Evolutionary conservation across 2,888 invertebrate genomes (phyloP).

Genomic region (Xestobium rufovillosum): DNA sequence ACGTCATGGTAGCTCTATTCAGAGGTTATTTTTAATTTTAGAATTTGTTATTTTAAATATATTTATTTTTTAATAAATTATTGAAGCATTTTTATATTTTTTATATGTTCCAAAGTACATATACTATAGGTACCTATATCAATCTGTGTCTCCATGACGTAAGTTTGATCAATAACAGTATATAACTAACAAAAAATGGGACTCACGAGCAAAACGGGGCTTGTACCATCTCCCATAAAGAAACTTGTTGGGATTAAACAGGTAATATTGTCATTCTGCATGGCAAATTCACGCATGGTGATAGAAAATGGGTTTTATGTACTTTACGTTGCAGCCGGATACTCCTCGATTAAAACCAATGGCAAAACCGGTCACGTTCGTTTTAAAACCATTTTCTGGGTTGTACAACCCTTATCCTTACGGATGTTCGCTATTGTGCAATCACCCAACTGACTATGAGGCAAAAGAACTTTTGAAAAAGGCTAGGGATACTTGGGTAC

Average conservation of each 20-base stretch:
- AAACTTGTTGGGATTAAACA: slow-evolving; percentile 36
- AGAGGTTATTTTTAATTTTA: slow-evolving; percentile 46
- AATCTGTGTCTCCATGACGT: too few relatives aligned
- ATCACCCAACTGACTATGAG: slow-evolving; percentile 71
- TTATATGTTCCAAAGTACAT: too few relatives aligned
- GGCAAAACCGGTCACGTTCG: slow-evolving; percentile 63
- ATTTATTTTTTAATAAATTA: too few relatives aligned
- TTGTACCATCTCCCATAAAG: slow-evolving; percentile 53
- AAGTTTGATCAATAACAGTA: too few relatives aligned
- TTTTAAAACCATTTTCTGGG: slow-evolving; percentile 70
- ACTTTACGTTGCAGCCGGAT: slow-evolving; percentile 11
- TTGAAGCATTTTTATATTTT: too few relatives aligned
- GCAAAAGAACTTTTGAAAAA: slow-evolving; percentile 64
- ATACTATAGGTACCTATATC: too few relatives aligned
- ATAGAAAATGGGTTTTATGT: background rate
- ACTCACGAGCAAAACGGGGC: slow-evolving; percentile 57
- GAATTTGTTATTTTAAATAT: too few relatives aligned
- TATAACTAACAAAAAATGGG: too few relatives aligned
- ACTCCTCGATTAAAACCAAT: slow-evolving; percentile 48
- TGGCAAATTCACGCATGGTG: background rate
- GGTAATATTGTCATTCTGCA: slow-evolving; percentile 28
- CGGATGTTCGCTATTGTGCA: slow-evolving; percentile 75
- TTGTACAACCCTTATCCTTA: slow-evolving; percentile 75
- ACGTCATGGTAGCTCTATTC: slow-evolving; percentile 65
- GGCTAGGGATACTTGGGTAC: slow-evolving; percentile 64